Conservation (phyloP, 2,113 vertebrate genomes). For the Catharus minimus region DNA sequence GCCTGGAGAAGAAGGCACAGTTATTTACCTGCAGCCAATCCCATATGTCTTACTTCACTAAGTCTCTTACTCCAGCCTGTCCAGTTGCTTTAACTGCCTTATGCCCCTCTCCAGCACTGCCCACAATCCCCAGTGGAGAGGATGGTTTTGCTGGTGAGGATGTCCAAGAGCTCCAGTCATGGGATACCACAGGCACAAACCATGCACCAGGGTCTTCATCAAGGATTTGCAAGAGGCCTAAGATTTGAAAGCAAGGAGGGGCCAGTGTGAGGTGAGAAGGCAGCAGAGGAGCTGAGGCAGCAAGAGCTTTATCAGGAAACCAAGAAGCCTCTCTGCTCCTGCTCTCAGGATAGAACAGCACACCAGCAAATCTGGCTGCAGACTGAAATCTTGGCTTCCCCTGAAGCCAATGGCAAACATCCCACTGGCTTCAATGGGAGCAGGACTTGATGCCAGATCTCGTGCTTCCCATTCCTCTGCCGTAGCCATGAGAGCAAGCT, state of each 20-base stretch:
- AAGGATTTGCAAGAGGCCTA: background rate
- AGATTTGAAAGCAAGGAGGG: background rate
- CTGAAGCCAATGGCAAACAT: slow-evolving; percentile 52
- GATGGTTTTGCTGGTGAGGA: background rate
- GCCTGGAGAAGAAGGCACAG: background rate
- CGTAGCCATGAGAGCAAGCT: slow-evolving; percentile 34
- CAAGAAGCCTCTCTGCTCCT: slow-evolving; percentile 19
- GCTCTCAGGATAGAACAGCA: slow-evolving; percentile 28
- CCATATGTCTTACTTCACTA: background rate
- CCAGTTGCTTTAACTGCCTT: background rate
- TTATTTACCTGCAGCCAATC: background rate
- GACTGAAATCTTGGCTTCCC: slow-evolving; percentile 36
- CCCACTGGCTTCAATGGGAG: slow-evolving; percentile 57
- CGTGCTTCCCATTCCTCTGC: slow-evolving; percentile 64
- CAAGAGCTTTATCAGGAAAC: slow-evolving; percentile 30
- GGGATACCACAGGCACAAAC: background rate
- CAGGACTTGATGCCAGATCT: slow-evolving; percentile 51
- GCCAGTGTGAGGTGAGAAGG: background rate
- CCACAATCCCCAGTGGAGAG: background rate
- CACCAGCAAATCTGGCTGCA: slow-evolving; percentile 56
- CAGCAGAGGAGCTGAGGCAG: background rate
- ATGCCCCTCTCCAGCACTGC: background rate
- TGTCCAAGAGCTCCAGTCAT: background rate
- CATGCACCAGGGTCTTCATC: background rate
- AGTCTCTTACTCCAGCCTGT: background rate